Evolutionary conservation across 1,140 invertebrate genomes (phyloP).

Genomic region (Diachasmimorpha longicaudata): DNA sequence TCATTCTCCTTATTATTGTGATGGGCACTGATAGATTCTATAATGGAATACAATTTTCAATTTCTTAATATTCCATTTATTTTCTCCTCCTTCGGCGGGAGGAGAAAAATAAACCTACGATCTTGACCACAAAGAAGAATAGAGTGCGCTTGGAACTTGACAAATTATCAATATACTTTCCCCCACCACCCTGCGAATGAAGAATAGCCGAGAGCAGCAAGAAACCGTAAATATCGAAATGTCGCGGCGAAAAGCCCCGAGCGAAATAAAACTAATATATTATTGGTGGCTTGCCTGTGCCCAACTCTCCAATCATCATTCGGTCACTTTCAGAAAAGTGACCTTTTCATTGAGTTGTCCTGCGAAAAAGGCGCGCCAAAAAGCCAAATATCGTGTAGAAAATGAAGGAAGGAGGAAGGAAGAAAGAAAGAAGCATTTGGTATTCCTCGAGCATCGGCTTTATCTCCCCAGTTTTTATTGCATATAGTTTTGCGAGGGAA

Average conservation of each 20-base stretch:
- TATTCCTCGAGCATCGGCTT: constrained; percentile 61
- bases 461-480: constrained; percentile 63
- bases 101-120: not conserved
- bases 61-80: not conserved
- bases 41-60: too few species aligned
- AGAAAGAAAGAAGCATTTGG: constrained; percentile 45
- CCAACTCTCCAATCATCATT: not conserved
- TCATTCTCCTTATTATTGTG: too few species aligned
- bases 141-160: not conserved
- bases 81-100: not conserved
- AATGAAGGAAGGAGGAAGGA: constrained; percentile 16
- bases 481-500: constrained; percentile 48
- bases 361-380: not conserved
- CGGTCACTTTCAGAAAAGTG: not conserved
- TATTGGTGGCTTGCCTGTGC: constrained; percentile 21
- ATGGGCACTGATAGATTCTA: too few species aligned
- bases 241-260: not conserved
- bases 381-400: not conserved
- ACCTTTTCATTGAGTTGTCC: not conserved
- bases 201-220: not conserved
- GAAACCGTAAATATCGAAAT: constrained; percentile 19
- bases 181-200: not conserved
- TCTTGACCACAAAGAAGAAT: not conserved
- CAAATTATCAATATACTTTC: constrained; percentile 22
- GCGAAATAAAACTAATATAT: constrained; percentile 26